phyloP scores from a whole-genome alignment of 1,140 invertebrate genomes.

The Solenopsis fugax region DNA sequence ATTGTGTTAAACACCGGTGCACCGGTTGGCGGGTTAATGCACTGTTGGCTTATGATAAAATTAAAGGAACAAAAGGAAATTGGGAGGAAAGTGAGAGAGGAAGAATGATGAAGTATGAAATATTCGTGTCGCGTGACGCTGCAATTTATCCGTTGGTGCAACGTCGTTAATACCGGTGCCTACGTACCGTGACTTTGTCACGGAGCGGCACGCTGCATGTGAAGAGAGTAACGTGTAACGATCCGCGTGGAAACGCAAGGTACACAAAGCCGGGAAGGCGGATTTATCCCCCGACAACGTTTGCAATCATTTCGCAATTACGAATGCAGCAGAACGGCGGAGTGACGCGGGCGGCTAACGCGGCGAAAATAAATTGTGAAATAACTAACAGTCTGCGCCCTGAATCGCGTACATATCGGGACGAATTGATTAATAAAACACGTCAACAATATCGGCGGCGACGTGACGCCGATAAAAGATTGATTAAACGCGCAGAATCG shows the following conservation, averaged over 20 bases:
- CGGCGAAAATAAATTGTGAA: slow-evolving; percentile 51
- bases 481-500: slow-evolving; percentile 48
- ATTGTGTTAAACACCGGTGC: slow-evolving; percentile 36
- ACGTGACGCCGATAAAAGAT: slow-evolving; percentile 61
- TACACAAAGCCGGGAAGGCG: slow-evolving; percentile 29
- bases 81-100: slow-evolving; percentile 19
- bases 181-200: slow-evolving; percentile 68
- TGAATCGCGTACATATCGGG: slow-evolving; percentile 28
- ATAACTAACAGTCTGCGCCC: slow-evolving; percentile 44
- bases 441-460: slow-evolving; percentile 52
- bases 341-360: slow-evolving; percentile 22
- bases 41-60: slow-evolving; percentile 54
- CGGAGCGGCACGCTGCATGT: slow-evolving; percentile 27
- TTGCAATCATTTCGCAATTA: slow-evolving; percentile 64
- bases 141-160: slow-evolving; percentile 66
- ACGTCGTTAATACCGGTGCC: slow-evolving; percentile 67
- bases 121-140: slow-evolving; percentile 72
- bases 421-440: slow-evolving; percentile 66
- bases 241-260: slow-evolving; percentile 32
- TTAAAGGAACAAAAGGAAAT: slow-evolving; percentile 57
- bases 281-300: slow-evolving; percentile 42
- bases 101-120: slow-evolving; percentile 66
- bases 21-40: slow-evolving; percentile 47
- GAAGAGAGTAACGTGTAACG: slow-evolving; percentile 44
- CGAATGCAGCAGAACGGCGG: slow-evolving; percentile 36